A percentile compares a stretch with the other conserved stretches of the same genome.
These are phyloP conservation scores for Rhamnusium bicolor DNA, from an alignment of 2,888 invertebrate genomes.

Conservation along the genomic window DNA sequence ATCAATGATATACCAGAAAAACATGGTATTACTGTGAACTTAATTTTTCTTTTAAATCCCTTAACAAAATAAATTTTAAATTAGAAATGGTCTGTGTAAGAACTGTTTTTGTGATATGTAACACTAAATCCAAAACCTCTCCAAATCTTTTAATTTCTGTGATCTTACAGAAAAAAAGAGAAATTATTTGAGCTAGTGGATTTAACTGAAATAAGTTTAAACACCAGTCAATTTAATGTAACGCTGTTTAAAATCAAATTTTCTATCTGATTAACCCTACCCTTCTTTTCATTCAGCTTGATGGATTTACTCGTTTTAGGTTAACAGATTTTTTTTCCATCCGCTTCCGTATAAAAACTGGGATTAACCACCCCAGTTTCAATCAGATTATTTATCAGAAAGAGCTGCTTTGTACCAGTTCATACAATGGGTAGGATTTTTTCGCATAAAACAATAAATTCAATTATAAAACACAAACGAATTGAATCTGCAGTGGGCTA, in stretches of 20 bases:
- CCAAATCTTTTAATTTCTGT: too few relatives aligned
- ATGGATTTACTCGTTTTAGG: background rate
- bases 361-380: background rate
- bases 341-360: background rate
- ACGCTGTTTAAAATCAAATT: background rate
- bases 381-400: background rate
- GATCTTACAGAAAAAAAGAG: too few relatives aligned
- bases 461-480: background rate
- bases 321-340: background rate
- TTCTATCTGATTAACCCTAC: background rate
- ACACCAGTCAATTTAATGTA: background rate
- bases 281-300: background rate
- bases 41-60: too few relatives aligned
- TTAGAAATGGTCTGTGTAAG: too few relatives aligned
- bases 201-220: background rate
- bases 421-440: background rate
- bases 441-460: background rate
- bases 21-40: too few relatives aligned
- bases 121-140: too few relatives aligned
- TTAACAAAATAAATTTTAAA: too few relatives aligned
- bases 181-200: too few relatives aligned
- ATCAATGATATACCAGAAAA: too few relatives aligned
- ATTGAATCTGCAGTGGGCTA: too few relatives aligned
- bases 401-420: background rate
- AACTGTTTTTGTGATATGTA: too few relatives aligned